Percentiles rank a stretch among this genome's conserved stretches.
Evolutionary conservation across 2,113 vertebrate genomes (phyloP).

Genomic region (Gorsachius goisagi): DNA sequence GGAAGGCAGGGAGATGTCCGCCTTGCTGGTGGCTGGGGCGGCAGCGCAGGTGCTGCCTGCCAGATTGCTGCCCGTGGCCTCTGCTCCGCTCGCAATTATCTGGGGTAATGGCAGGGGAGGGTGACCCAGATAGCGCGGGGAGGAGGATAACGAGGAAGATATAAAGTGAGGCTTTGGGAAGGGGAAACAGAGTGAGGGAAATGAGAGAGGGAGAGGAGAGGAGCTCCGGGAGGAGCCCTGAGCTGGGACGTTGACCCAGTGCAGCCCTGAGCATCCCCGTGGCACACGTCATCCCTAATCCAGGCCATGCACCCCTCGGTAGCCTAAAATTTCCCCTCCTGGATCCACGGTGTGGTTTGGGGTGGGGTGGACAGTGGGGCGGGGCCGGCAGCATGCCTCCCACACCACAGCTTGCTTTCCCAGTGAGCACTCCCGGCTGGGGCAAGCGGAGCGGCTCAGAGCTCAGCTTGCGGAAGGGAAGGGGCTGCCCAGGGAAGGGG

Average conservation of each 20-base stretch:
- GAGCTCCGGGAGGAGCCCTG: not conserved
- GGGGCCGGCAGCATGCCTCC: not conserved
- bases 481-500: too few species aligned
- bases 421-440: not conserved
- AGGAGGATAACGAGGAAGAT: constrained; percentile 27
- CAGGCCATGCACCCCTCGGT: not conserved
- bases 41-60: constrained; percentile 5
- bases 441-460: not conserved
- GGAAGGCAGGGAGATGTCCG: not conserved
- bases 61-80: constrained; percentile 28
- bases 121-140: constrained; percentile 19
- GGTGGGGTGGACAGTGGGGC: not conserved
- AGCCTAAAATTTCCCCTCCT: not conserved
- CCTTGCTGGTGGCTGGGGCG: not conserved
- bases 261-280: not conserved
- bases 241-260: not conserved
- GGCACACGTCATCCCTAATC: not conserved
- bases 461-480: not conserved
- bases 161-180: not conserved
- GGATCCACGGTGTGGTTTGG: too few species aligned
- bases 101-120: constrained; percentile 48
- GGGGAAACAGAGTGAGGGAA: not conserved
- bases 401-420: not conserved
- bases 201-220: not conserved
- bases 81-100: not conserved